These are phyloP conservation scores for Odontamblyopus rebecca DNA, from an alignment of 2,797 vertebrate species.

Conservation along the genomic window DNA sequence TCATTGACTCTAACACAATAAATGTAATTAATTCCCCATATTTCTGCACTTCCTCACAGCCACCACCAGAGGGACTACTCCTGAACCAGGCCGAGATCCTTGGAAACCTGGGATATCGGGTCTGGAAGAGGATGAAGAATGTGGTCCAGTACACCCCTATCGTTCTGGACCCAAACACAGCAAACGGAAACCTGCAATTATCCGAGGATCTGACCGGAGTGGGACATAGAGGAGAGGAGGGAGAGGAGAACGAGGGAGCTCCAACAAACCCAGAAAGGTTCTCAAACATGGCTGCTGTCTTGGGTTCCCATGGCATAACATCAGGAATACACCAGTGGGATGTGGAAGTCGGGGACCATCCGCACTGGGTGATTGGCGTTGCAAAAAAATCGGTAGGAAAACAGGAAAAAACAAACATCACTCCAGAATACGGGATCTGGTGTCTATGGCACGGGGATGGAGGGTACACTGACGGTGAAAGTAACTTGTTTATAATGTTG, in stretches of 20 bases:
- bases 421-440: constrained; percentile 1
- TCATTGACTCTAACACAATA: no score
- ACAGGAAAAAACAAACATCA: background rate
- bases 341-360: constrained; percentile 10
- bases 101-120: background rate
- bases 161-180: constrained; percentile 5
- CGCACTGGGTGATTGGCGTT: background rate
- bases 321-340: background rate
- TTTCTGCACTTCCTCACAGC: background rate
- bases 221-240: background rate
- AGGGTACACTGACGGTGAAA: background rate
- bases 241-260: background rate
- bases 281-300: background rate
- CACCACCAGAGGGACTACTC: background rate
- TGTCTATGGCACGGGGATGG: background rate
- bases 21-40: background rate
- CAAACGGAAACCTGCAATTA: background rate
- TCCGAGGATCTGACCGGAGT: constrained; percentile 4
- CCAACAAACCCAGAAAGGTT: background rate
- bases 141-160: background rate
- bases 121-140: background rate
- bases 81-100: background rate
- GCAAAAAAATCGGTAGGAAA: background rate
- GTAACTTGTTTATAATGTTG: background rate
- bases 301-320: background rate